Base-by-base conservation (phyloP, 2,888 invertebrate species). In the Amphipyra tragopoginis region DNA sequence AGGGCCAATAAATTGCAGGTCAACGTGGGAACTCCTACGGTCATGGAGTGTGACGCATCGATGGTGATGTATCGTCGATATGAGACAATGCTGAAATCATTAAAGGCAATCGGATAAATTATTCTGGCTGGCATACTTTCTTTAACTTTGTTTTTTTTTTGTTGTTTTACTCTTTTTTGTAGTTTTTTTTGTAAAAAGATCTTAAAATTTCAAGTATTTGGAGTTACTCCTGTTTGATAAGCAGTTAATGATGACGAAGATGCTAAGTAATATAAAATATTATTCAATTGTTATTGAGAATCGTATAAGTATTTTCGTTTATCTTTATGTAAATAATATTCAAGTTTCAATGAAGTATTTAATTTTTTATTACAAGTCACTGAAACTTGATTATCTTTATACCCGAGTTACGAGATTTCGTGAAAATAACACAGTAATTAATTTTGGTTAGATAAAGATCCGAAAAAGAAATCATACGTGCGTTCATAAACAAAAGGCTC, bases 1-100 rank as follows among this genome's bases (percentile, higher is more conserved):
- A 83, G 90, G 91, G 86, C 90, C 87, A 88, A 93, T 93, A 93
- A 94, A 93, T 94, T 90, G 91, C 93, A 89, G 93, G 94, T 94
- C 94, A 93, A 82, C 92, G 94, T 94, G 94, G 93, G 94, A 94
- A 94, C 80, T 68, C 72, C 77, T 81, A 81, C 86, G 90, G 76
- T 73, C 89, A 90, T 75, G 79, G 67, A 88, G 82, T 88, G 92
- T 93, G 90, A 93, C 92, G 88, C 78, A 79, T 80, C 75, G 57
- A 72, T 75, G 70, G 75, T 79, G 69, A 77, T 70, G 75, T 75
- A 84, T 80, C 67, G 73, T 59, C 48, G 48, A 60, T 73, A 64
- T 62, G 36, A 72, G 47, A 77, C 78, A 77, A 77, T 67, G 72
- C 64, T 72, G 55, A 68, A 73, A 52, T 44, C 59, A 63, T 59